Conservation (phyloP, 2,797 vertebrate genomes). For the Coracias cyanogaster region DNA sequence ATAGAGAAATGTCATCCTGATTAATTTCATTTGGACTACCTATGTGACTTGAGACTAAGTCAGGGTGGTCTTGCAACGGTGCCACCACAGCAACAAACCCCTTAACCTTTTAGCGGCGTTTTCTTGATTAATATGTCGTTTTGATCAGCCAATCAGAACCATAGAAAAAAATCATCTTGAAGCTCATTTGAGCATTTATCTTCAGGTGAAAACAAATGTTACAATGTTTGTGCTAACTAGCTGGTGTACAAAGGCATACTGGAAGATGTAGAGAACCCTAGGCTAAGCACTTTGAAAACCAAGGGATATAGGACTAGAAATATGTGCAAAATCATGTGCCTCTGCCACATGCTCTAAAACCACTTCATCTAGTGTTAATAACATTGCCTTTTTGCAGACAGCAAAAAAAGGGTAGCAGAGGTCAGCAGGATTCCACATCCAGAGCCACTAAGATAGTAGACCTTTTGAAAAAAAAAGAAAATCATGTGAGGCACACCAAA, state of each 20-base stretch:
- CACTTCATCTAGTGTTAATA: neutral
- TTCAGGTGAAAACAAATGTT: neutral
- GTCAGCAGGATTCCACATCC: neutral
- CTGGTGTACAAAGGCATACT: neutral
- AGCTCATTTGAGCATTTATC: neutral
- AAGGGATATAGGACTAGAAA: neutral
- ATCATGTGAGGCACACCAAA: neutral
- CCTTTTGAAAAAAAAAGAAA: neutral
- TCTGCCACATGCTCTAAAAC: neutral
- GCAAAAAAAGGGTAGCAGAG: neutral
- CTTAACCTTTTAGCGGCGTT: neutral
- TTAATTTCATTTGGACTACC: neutral
- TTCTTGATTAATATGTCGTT: neutral
- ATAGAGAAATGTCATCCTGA: neutral
- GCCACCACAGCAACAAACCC: neutral
- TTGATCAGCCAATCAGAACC: neutral
- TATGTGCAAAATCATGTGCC: neutral
- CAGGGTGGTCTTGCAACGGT: neutral
- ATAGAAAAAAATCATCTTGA: neutral
- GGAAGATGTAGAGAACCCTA: neutral
- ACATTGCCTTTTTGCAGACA: neutral
- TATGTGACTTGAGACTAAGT: neutral
- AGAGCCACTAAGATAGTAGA: neutral
- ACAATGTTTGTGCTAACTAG: neutral
- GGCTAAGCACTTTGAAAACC: neutral